Percentiles rank a stretch among this genome's conserved stretches.
These are phyloP conservation scores for Gadus macrocephalus DNA, from an alignment of 2,113 vertebrate species.

Conservation along the genomic window DNA sequence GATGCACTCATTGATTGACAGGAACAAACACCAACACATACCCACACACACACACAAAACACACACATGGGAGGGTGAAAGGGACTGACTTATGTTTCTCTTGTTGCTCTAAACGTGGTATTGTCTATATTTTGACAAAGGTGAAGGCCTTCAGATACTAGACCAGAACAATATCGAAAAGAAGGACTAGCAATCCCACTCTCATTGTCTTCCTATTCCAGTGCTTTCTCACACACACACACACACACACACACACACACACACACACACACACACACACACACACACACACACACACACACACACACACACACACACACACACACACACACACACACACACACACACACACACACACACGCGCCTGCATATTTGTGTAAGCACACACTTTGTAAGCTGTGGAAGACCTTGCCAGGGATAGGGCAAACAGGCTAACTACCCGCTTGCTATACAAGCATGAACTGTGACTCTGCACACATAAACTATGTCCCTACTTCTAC, in stretches of 20 bases:
- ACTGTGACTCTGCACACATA: conserved; percentile 4
- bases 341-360: conserved; percentile 7
- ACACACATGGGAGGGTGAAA: too few relatives aligned
- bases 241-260: conserved; percentile 7
- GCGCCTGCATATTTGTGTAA: too few relatives aligned
- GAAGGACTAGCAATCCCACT: not conserved
- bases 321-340: conserved; percentile 14
- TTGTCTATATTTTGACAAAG: not conserved
- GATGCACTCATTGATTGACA: too few relatives aligned
- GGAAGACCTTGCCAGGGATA: not conserved
- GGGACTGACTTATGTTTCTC: too few relatives aligned
- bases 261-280: conserved; percentile 11
- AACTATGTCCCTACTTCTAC: not conserved
- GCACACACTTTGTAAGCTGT: not conserved
- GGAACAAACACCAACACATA: too few relatives aligned
- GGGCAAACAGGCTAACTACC: not conserved
- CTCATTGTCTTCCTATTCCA: not conserved
- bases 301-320: conserved; percentile 2
- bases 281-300: conserved; percentile 7
- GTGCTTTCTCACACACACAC: not conserved
- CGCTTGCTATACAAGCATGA: not conserved
- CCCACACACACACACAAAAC: too few relatives aligned
- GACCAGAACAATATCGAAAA: not conserved
- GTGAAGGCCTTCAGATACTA: not conserved
- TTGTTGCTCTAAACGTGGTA: too few relatives aligned